phyloP scores from a whole-genome alignment of 2,113 vertebrate species.

The Calypte anna region DNA sequence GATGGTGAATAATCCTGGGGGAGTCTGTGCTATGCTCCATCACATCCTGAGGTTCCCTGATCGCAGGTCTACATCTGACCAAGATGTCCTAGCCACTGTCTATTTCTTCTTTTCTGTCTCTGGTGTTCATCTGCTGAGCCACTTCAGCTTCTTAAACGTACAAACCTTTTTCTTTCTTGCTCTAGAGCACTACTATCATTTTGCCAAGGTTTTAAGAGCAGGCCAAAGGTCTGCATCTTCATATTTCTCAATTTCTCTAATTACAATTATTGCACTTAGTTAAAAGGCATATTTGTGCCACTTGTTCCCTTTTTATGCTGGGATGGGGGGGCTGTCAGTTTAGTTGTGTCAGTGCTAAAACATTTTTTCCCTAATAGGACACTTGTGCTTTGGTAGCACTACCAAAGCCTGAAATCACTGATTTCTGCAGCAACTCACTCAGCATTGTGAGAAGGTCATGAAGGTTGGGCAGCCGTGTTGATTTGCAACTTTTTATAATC shows the following conservation, averaged over 20 bases:
- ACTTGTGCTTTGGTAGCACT: not conserved
- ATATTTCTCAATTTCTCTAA: not conserved
- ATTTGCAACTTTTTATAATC: not conserved
- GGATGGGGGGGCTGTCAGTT: no score
- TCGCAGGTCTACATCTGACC: not conserved
- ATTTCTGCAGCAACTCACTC: not conserved
- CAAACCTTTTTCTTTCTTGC: not conserved
- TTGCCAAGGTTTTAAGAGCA: not conserved
- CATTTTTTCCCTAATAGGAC: not conserved
- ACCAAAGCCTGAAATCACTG: not conserved
- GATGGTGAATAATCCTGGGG: not conserved
- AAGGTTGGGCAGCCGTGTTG: not conserved
- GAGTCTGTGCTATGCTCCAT: not conserved
- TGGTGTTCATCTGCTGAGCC: not conserved
- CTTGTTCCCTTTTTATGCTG: not conserved
- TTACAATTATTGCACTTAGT: not conserved
- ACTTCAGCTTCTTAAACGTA: not conserved
- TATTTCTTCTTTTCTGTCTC: not conserved
- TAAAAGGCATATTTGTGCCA: not conserved
- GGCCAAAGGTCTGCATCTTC: not conserved
- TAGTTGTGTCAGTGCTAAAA: not conserved
- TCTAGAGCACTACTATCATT: not conserved
- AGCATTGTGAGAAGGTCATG: not conserved
- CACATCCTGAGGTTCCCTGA: not conserved
- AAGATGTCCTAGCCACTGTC: fast-evolving